Base-by-base conservation (phyloP, 2,113 vertebrate species). In the Callaeas wilsoni region DNA sequence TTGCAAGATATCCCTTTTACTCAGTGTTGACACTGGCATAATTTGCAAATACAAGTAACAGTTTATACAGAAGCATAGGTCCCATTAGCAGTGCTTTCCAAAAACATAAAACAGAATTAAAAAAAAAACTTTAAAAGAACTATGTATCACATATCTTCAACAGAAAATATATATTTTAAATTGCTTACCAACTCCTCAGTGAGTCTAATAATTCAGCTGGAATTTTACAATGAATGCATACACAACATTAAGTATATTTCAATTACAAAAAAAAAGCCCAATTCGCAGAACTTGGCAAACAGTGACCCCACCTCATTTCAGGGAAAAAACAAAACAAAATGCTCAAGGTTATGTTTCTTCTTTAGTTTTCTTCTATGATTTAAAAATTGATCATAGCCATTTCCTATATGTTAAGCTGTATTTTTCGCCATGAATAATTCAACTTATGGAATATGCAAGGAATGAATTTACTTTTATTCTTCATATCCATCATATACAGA, bases 11-110 rank as follows among this genome's bases (percentile, higher is more conserved):
- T 56, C 8, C 81, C 30, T 75, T 84, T 93, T 62, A n/a, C 74
- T 87, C 0, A 0, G 19, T 49, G 44, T 60, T 82, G 82, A 93
- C 53, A 53, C 26, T 32, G 22, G 57, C 47, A 55, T 30, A 39
- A 89, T 94, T 90, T 93, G 47, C 55, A 92, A 92, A 94, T 39
- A 62, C 44, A 76, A 94, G 20, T 16, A 82, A 74, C 27, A 71
- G n/a, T 82, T 93, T 62, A 42, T 3, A 4, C 26, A 65, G 44
- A 75, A 75, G 35, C 23, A 89, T 0, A 6, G 39, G 47, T 78
- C 44, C 80, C 70, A 52, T 1, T 62, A 23, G 37, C 37, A 87
- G 16, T 12, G 33, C 30, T 87, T 69, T 64, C 10, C 9, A 81
- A 57, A 89, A 62, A 68, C 7, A 30, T 22, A n/a, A 60, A 42